These are phyloP conservation scores for Aspiorhynchus laticeps DNA, from an alignment of 2,113 vertebrate species.

Conservation along the genomic window DNA sequence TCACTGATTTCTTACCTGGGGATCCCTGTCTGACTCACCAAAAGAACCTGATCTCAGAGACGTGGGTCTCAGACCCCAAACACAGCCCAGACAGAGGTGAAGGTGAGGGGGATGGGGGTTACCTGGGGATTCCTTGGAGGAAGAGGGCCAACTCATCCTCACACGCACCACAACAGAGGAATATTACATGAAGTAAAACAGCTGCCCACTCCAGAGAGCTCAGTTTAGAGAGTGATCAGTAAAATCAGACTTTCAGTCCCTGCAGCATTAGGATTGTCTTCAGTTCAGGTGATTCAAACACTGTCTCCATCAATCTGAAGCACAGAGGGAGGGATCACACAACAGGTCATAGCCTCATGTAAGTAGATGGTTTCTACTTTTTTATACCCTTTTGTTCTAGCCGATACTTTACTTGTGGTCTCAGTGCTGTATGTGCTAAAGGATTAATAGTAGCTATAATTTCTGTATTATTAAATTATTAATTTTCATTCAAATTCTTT, in stretches of 20 bases:
- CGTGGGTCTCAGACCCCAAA: constrained; percentile 68
- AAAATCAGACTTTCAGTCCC: constrained; percentile 16
- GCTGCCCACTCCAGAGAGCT: constrained; percentile 45
- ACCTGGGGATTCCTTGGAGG: constrained; percentile 67
- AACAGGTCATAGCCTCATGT: not conserved
- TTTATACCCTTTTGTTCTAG: constrained; percentile 7
- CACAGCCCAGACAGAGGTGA: not conserved
- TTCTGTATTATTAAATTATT: not conserved
- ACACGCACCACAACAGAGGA: constrained; percentile 40
- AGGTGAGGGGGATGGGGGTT: constrained; percentile 58
- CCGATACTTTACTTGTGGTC: not conserved
- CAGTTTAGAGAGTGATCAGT: constrained; percentile 21
- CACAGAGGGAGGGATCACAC: not conserved
- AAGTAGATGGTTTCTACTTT: not conserved
- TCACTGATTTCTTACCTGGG: constrained; percentile 64
- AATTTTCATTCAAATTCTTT: not conserved
- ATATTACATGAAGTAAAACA: constrained; percentile 39
- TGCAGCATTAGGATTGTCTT: not conserved
- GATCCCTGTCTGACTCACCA: constrained; percentile 76
- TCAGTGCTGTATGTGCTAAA: not conserved
- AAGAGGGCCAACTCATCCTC: constrained; percentile 43
- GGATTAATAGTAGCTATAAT: not conserved
- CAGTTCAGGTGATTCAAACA: not conserved
- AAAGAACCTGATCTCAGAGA: constrained; percentile 43
- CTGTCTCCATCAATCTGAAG: not conserved